Evolutionary conservation across 2,113 vertebrate genomes (phyloP), one percentile per base, ranked within the genome.

Genomic region (Mus pahari): DNA sequence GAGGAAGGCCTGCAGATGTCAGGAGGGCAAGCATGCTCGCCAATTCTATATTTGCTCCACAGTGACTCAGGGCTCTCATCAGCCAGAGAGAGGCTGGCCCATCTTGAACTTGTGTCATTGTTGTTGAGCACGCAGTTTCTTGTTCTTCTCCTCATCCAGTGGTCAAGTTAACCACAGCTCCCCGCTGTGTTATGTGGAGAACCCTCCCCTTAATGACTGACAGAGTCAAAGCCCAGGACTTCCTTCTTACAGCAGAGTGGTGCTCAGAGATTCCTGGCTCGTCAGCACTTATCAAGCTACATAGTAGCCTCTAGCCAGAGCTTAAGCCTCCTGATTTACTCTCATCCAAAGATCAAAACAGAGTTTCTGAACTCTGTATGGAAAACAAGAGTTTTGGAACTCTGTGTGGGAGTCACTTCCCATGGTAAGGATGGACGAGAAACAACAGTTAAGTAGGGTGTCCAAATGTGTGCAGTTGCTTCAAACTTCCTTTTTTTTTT

Each of bases 401-500:
- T 91, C 84, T 89, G 24, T 82, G 68, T 73, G 28, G 86, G 95
- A 90, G n/a, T 97, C 55, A 71, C n/a, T 60, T 93, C 74, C 45
- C 62, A 75, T 87, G 84, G 75, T 14, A 89, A 16, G 19, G 20
- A 26, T 2, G 14, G 36, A 81, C 45, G 55, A 78, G 73, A 83
- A 94, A 93, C 14, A 55, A 19, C 91, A 95, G 81, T 7, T 28
- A 83, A 96, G 33, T 89, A 20, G 36, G 28, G 2, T 55, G 95
- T 96, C 89, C 87, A 92, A 70, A 93, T 95, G 28, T 58, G 75
- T 77, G 73, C 55, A 42, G 39, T 58, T 86, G 88, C 88, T 96
- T 71, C 17, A 58, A 91, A 84, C 24, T 20, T 4, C 48, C 62
- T 96, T 91, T 86, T 95, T 96, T 91, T 86, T 95, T 71, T 71